Evolutionary conservation across 1,140 invertebrate species (phyloP), one percentile per base, ranked within the genome.

Genomic region (Zaprionus gabonicus): DNA sequence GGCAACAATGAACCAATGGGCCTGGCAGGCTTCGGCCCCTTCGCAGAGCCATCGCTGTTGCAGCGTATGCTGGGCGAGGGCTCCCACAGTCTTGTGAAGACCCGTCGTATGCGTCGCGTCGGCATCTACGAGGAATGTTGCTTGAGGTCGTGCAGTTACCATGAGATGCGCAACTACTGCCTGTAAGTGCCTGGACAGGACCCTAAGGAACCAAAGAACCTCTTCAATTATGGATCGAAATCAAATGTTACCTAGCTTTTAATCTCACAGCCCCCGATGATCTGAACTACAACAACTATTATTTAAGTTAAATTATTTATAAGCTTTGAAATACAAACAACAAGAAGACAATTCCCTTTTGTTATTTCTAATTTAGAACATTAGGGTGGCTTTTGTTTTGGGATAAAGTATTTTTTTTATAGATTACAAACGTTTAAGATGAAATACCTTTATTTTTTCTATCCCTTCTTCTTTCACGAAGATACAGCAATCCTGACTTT

Each of bases 51-150:
- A 25, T 51, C 46, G 53, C 62, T 82, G 6, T 49, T 81, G 10
- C 36, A 31, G 4, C 41, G 64, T 4, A 56, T 81, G 60, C 10
- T 81, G 1, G 28, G 46, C 23, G 69, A 78, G 2, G 75, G 80
- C 20, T 46, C 56, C 9, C 17, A 28, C 2, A 53, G 34, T 10
- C n/a, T 77, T 27, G 17, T 82, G 9, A 51, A 78, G 27, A 77
- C 78, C 0, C 69, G 78, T 36, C 78, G 70, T 4, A 17, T 46
- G 41, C 69, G 65, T 4, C 74, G 75, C 2, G 6, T 60, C 1
- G 78, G 76, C 12, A 56, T 81, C 20, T 69, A 53, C 28, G 81
- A 83, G 15, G 81, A 82, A 46, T 83, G 81, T 15, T 83, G 81
- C 46, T 20, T 44, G 17, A 83, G 80, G 5, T 15, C 77, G 3